Percentiles rank a stretch among this genome's conserved stretches.
Evolutionary conservation across 2,113 vertebrate genomes (phyloP).

Genomic region (Paracyprichromis sp.): DNA sequence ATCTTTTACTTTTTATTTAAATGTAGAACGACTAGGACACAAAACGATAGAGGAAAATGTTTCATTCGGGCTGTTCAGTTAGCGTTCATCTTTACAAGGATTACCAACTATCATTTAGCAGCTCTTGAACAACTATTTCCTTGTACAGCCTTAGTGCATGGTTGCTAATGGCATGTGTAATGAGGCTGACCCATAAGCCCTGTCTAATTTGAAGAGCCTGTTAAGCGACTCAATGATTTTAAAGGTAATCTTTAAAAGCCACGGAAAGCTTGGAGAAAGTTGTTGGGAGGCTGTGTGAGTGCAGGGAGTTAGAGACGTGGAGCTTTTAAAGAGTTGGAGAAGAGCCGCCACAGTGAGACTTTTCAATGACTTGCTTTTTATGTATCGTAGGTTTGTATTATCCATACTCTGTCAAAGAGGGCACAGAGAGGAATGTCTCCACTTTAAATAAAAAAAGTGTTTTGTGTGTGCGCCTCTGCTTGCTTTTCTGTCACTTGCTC

Average conservation of each 20-base stretch:
- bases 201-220: constrained; percentile 43
- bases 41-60: background rate
- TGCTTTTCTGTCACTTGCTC: constrained; percentile 43
- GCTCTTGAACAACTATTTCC: constrained; percentile 44
- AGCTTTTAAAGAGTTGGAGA: constrained; percentile 44
- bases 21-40: background rate
- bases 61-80: constrained; percentile 15
- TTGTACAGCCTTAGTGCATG: constrained; percentile 6
- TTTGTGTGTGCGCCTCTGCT: background rate
- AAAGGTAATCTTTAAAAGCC: constrained; percentile 51
- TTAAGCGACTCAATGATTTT: constrained; percentile 41
- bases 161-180: constrained; percentile 48
- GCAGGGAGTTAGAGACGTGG: background rate
- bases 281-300: background rate
- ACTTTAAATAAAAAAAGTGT: constrained; percentile 15
- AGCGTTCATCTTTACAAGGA: constrained; percentile 27
- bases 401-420: constrained; percentile 38
- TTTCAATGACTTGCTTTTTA: constrained; percentile 41
- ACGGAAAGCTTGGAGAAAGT: constrained; percentile 21
- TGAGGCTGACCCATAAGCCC: constrained; percentile 42
- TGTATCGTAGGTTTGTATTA: constrained; percentile 48
- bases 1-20: background rate
- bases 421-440: constrained; percentile 23
- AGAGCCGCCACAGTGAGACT: constrained; percentile 22
- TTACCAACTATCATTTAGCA: constrained; percentile 30